phyloP scores from a whole-genome alignment of 1,140 invertebrate species.

The Pararge aegeria region DNA sequence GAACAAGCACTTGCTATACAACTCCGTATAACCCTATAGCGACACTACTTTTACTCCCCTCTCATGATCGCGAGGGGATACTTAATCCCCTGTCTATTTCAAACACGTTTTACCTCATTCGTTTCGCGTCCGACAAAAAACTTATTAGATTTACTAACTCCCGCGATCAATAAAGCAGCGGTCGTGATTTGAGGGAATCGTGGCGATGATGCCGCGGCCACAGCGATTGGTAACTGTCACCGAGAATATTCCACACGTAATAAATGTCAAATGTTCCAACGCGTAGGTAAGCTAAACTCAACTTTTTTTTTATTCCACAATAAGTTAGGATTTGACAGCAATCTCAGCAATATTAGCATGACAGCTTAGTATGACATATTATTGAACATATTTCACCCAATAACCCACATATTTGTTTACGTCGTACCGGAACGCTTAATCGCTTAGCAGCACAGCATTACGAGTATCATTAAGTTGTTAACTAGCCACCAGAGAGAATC shows the following conservation, averaged over 20 bases:
- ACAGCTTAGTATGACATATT: too few species aligned
- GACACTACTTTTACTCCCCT: slow-evolving; percentile 38
- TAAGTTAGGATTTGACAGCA: too few species aligned
- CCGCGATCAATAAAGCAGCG: slow-evolving; percentile 55
- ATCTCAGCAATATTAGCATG: too few species aligned
- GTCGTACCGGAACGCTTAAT: too few species aligned
- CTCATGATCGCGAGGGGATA: slow-evolving; percentile 58
- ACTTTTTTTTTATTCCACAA: too few species aligned
- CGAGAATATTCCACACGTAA: not conserved
- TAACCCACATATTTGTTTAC: too few species aligned
- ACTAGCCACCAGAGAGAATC: too few species aligned
- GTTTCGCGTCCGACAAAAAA: slow-evolving; percentile 73
- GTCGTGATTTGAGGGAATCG: slow-evolving; percentile 50
- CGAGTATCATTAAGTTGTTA: too few species aligned
- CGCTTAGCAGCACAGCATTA: too few species aligned
- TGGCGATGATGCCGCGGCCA: not conserved
- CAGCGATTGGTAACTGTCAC: not conserved
- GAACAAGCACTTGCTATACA: not conserved
- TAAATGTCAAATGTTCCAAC: not conserved
- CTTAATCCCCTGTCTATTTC: slow-evolving; percentile 78
- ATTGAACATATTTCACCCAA: too few species aligned
- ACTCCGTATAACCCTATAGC: slow-evolving; percentile 32
- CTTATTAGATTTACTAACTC: slow-evolving; percentile 71
- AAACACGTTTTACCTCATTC: slow-evolving; percentile 78
- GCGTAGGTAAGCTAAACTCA: too few species aligned